A percentile compares a stretch with the other conserved stretches of the same genome.
These are phyloP conservation scores for Watsonalla cultraria DNA, from an alignment of 2,888 invertebrate genomes.

Conservation along the genomic window DNA sequence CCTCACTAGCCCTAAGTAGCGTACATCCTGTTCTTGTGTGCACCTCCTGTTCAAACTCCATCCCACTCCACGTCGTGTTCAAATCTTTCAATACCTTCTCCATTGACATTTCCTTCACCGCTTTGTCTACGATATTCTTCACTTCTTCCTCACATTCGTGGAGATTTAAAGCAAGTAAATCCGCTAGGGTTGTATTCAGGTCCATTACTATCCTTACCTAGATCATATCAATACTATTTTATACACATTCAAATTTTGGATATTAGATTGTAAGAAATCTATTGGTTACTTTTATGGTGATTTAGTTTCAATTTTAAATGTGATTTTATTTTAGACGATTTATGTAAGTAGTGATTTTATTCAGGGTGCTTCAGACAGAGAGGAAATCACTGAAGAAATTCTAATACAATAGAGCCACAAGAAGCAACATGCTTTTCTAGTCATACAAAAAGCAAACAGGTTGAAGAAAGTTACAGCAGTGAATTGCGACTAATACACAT, in stretches of 20 bases:
- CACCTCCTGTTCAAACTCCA: conserved; percentile 95
- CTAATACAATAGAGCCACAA: background rate
- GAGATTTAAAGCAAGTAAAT: conserved; percentile 92
- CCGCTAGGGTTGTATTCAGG: conserved; percentile 93
- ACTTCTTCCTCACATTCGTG: conserved; percentile 99
- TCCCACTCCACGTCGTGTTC: conserved; percentile 93
- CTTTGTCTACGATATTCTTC: conserved; percentile 97
- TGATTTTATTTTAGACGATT: background rate
- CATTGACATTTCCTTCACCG: conserved; percentile 99
- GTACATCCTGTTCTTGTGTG: conserved; percentile 93
- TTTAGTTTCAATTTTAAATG: background rate
- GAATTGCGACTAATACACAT: background rate
- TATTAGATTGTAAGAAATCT: background rate
- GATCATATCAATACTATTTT: conserved; percentile 7
- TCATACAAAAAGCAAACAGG: background rate
- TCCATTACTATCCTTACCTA: conserved; percentile 97
- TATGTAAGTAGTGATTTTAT: background rate
- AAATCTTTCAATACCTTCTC: conserved; percentile 95
- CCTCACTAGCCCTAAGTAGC: conserved; percentile 93
- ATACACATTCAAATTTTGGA: conserved; percentile 1
- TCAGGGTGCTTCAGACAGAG: background rate
- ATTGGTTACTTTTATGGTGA: background rate
- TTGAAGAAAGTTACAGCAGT: background rate
- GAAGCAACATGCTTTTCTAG: background rate
- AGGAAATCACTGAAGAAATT: background rate